A percentile compares a stretch with the other conserved stretches of the same genome.
These are phyloP conservation scores for Drosophila simulans DNA, from an alignment of 1,140 invertebrate species.

Conservation along the genomic window DNA sequence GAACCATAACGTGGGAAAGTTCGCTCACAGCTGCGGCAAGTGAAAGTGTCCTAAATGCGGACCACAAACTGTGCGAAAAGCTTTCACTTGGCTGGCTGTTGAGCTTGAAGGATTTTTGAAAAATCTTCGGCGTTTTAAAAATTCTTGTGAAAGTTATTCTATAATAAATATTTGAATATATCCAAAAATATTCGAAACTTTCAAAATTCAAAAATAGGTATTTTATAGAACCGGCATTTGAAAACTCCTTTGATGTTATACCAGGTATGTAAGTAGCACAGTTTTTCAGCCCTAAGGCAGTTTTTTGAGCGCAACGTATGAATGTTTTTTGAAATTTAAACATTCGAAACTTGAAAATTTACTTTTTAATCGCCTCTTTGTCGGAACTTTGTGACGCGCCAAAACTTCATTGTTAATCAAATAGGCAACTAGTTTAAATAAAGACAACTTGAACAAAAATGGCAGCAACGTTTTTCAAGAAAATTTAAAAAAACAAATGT, in stretches of 20 bases:
- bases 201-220: background rate
- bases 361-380: background rate
- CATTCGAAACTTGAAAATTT: background rate
- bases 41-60: slow-evolving; percentile 34
- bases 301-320: slow-evolving; percentile 13
- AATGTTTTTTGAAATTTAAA: slow-evolving; percentile 7
- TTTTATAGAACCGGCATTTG: background rate
- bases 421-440: background rate
- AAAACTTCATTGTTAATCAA: background rate
- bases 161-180: too few relatives aligned
- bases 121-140: background rate
- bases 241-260: background rate
- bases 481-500: background rate
- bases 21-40: slow-evolving; percentile 23
- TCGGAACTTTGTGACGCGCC: too few relatives aligned
- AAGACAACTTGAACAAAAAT: background rate
- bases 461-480: background rate
- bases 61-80: slow-evolving; percentile 28
- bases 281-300: slow-evolving; percentile 13
- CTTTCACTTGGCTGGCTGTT: slow-evolving; percentile 5
- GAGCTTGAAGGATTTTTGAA: background rate
- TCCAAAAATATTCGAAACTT: background rate
- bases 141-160: too few relatives aligned
- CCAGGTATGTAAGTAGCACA: slow-evolving; percentile 36
- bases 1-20: slow-evolving; percentile 12